Evolutionary conservation across 2,888 invertebrate genomes (phyloP), one percentile per base, ranked within the genome.

Genomic region (Poecilobothrus nobilitatus): DNA sequence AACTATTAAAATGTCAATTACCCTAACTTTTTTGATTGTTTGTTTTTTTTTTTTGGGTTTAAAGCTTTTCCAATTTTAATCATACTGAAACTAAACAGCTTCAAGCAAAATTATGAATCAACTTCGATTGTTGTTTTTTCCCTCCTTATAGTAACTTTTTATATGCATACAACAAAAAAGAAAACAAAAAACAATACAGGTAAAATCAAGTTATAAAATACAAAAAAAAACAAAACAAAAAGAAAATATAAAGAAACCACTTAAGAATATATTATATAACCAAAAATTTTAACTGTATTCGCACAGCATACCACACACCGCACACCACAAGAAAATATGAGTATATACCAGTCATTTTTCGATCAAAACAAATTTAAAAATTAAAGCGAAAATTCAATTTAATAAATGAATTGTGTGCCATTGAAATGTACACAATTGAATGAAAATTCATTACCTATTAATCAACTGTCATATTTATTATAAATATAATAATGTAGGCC

Each of bases 1-100:
- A 53, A 53, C 53, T 53, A 53, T 53, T 53, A 53, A 53, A 53
- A 53, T 53, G 53, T 53, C 53, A 53, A 53, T 53, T 53, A 53
- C 53, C 53, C 18, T 15, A n/a, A 18, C 15, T 53, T 18, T 53
- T 15, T 53, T 53, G 53, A 41, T 37, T 37, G 1, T 37, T 37
- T 37, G 37, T 37, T 37, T 37, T 37, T 37, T 37, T 37, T 37
- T 12, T 37, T 27, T 27, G 27, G 3, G 27, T 27, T 27, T 27
- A 27, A 27, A 27, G 5, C 5, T 27, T 27, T 27, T 27, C 27
- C 27, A 27, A 27, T 27, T 27, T 27, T 27, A 27, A 27, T 37
- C 9, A 37, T 5, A 53, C 18, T 4, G 53, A 53, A 18, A 18
- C 9, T 4, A 18, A 53, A 53, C 2, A 6, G 53, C 53, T 53